These are phyloP conservation scores for Columba livia DNA, from an alignment of 2,113 vertebrate species.

Conservation along the genomic window DNA sequence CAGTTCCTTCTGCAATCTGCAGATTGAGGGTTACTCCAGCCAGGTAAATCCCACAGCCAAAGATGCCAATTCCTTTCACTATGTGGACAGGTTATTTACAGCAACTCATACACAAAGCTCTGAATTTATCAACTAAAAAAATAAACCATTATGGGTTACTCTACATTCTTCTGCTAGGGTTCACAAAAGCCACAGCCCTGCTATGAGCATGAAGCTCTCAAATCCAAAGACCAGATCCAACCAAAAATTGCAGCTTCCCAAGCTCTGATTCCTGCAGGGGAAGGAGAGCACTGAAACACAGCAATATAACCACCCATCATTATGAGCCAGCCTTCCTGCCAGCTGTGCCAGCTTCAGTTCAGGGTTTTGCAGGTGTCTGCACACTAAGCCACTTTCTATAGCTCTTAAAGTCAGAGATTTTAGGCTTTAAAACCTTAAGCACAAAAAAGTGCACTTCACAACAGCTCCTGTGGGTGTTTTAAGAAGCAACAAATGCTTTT, in stretches of 20 bases:
- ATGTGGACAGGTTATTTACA: background rate
- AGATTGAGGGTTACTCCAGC: background rate
- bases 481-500: conserved; percentile 56
- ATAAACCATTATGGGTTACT: background rate
- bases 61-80: background rate
- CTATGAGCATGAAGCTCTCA: background rate
- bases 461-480: conserved; percentile 22
- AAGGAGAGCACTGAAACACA: accelerated
- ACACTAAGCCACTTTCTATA: background rate
- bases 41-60: background rate
- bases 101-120: background rate
- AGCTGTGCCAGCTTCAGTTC: background rate
- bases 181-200: accelerated
- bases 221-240: background rate
- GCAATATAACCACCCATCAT: background rate
- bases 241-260: background rate
- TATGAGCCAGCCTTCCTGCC: background rate
- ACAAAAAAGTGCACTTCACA: conserved; percentile 33
- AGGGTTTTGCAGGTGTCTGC: background rate
- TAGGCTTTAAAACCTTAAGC: conserved; percentile 34
- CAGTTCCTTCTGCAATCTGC: background rate
- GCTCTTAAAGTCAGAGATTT: conserved; percentile 33
- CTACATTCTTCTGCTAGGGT: accelerated
- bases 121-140: background rate
- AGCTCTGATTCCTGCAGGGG: background rate